These are phyloP conservation scores for Heloderma charlesbogerti DNA, from an alignment of 2,113 vertebrate species.

Conservation along the genomic window DNA sequence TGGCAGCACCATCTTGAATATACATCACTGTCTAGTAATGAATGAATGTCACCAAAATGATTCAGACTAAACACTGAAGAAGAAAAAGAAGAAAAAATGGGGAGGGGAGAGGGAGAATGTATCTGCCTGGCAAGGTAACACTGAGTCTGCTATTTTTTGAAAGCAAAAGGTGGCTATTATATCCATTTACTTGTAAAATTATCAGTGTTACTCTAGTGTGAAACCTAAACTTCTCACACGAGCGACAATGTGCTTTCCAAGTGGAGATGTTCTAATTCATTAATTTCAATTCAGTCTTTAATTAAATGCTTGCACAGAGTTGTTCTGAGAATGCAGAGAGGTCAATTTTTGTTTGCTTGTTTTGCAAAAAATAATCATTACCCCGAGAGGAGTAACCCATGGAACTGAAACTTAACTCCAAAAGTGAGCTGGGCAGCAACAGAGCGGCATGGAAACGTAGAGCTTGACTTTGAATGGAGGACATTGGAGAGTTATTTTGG, in stretches of 20 bases:
- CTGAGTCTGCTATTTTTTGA: background rate
- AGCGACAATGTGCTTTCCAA: background rate
- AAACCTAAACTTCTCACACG: background rate
- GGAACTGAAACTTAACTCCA: background rate
- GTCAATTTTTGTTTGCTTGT: background rate
- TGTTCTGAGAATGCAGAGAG: background rate
- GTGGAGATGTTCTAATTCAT: background rate
- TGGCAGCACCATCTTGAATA: slow-evolving; percentile 8
- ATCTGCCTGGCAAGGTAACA: background rate
- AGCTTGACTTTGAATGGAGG: background rate
- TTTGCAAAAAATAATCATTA: background rate
- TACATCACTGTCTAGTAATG: background rate
- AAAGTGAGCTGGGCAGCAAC: background rate
- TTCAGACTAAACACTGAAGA: background rate
- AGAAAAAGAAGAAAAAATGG: background rate
- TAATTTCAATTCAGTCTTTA: background rate
- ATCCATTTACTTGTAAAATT: background rate
- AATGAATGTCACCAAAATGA: background rate
- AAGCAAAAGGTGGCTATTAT: background rate
- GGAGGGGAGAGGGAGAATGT: background rate
- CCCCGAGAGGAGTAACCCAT: background rate
- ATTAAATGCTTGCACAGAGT: background rate
- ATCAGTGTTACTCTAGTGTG: background rate
- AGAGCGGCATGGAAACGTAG: background rate
- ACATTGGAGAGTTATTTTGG: background rate